Conservation (phyloP, 2,797 vertebrate species). For the Parotocinclus haroldoi region DNA sequence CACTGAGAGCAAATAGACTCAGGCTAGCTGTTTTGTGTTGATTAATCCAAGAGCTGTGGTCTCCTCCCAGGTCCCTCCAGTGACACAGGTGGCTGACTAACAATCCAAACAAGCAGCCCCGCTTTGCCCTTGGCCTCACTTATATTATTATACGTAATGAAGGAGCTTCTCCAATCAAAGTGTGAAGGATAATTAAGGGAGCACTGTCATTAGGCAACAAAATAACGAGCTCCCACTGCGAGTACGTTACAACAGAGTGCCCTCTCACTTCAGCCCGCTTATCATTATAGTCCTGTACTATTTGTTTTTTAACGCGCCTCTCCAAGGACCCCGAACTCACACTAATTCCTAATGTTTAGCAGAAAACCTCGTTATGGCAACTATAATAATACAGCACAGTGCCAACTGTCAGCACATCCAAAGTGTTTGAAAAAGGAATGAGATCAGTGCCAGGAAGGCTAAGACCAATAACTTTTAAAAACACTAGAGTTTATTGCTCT, state of each 20-base stretch:
- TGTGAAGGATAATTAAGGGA: conserved; percentile 62
- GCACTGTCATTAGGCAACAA: conserved; percentile 59
- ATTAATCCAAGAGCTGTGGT: conserved; percentile 37
- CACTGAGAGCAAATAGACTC: conserved; percentile 30
- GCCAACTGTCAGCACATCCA: conserved; percentile 17
- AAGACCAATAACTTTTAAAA: background rate
- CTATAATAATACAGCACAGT: conserved; percentile 6
- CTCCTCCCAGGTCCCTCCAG: conserved; percentile 38
- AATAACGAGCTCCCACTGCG: conserved; percentile 61
- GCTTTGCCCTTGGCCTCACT: conserved; percentile 43
- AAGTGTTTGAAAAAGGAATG: conserved; percentile 1
- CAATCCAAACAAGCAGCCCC: conserved; percentile 38
- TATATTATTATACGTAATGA: conserved; percentile 65
- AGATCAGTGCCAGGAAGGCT: background rate
- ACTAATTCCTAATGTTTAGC: conserved; percentile 31
- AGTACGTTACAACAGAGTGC: conserved; percentile 44
- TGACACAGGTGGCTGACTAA: conserved; percentile 45
- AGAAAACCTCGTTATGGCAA: conserved; percentile 37
- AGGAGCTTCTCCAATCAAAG: conserved; percentile 59
- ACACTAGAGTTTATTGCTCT: no score
- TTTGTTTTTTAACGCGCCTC: conserved; percentile 11
- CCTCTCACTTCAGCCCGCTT: conserved; percentile 35
- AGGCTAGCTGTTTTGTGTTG: conserved; percentile 34
- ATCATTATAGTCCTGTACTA: conserved; percentile 41
- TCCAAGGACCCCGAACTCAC: conserved; percentile 34